Base-by-base conservation (phyloP, 2,888 invertebrate genomes). In the Aquatica leii region DNA sequence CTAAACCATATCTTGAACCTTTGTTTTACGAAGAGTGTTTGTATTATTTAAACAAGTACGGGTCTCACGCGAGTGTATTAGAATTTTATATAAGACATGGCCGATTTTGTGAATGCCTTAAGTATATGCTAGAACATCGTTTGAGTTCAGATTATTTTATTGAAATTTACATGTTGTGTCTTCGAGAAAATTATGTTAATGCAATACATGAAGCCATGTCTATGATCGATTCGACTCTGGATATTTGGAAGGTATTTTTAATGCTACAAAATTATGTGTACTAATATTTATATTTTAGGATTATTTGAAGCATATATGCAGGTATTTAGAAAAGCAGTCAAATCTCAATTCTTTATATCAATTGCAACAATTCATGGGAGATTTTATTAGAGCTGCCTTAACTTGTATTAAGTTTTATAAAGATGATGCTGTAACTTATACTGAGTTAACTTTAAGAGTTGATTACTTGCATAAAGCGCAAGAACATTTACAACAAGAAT, bases 11-110 rank as follows among this genome's bases (percentile, higher is more conserved):
- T 34, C 69, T 87, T 0, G 86, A 87, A 62, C 84, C 86, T 0
- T 84, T 86, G 68, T 86, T 87, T 69, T 90, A 90, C 72, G 87
- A 90, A 64, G 95, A 96, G 81, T 93, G 93, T 72, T 80, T 93
- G 1, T 93, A 90, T 78, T 97, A 96, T 79, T 82, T 96, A 1
- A 84, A 86, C 1, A 89, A 87, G 62, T 96, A 95, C 74, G 95
- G 94, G 0, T 90, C 90, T 1, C 89, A 90, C 74, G 82, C 86
- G 0, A 89, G 90, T 8, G 86, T 92, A 57, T 84, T 95, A 55
- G 87, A 88, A 62, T 95, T 95, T 77, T 89, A 90, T 69, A 85
- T 93, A 71, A 88, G 88, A 61, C 90, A 93, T 70, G 87, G 89
- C 11, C 88, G 89, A 69, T 82, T 91, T 69, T 80, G 83, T 4